Evolutionary conservation across 2,113 vertebrate species (phyloP), one percentile per base, ranked within the genome.

Genomic region (Apus apus): DNA sequence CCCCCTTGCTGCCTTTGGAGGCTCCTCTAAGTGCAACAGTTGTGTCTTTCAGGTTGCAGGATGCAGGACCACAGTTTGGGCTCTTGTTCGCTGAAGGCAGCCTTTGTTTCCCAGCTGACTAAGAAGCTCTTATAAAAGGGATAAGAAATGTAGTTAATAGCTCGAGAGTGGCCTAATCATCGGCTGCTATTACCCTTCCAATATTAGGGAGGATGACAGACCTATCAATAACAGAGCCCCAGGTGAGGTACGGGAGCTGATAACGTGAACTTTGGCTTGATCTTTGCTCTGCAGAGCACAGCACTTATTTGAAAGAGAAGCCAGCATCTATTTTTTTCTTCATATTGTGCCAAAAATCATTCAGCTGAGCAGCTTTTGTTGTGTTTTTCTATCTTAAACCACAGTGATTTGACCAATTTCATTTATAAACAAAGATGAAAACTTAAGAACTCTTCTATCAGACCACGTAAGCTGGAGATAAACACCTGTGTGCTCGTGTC

Each of bases 101-200:
- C 96, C 98, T 98, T 99, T 99, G 99, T 99, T 98, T 98, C 94
- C 94, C 93, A 97, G 96, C 96, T 92, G 97, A 97, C 98, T 98
- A 97, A 94, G 96, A 98, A 98, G 97, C 97, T 97, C 97, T 98
- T 97, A 97, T 97, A 97, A 93, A 98, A 98, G 97, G 98, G 98
- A 99, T 98, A 98, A 98, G 98, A 98, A 98, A 99, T 98, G 98
- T 98, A 98, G 98, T 98, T 99, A 99, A 99, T 99, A 98, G 98
- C 98, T 98, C 97, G 97, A 98, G 98, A 99, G 98, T 98, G 98
- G 98, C 97, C 98, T 99, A 99, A 99, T 99, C 98, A 99, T 98
- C 98, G 89, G 98, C 97, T 98, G 98, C 98, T 98, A 98, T 99
- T 99, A 99, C 98, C 97, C 98, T 98, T 98, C 98, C 98, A 99